Conservation (phyloP, 30 jellyfish, hydroid and myxozoan species). For the Nemopilema nomurai region DNA sequence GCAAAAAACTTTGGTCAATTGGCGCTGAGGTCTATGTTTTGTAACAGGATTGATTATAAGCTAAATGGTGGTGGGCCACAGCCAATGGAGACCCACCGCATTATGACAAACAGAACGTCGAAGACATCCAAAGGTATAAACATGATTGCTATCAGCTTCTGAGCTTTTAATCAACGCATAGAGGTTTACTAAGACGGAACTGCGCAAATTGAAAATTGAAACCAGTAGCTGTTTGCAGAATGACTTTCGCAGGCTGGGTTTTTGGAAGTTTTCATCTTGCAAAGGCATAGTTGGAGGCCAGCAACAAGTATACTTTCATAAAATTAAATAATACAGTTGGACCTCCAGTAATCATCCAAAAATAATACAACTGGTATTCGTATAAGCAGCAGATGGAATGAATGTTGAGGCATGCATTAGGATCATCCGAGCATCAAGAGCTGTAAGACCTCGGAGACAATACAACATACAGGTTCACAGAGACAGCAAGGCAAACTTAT, state of each 20-base stretch:
- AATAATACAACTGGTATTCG: no score
- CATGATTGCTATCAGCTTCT: not conserved
- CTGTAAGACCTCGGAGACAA: no score
- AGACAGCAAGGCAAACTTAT: no score
- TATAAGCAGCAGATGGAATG: no score
- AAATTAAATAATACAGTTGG: no score
- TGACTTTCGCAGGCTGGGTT: not conserved
- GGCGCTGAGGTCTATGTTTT: not conserved
- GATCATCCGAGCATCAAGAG: no score
- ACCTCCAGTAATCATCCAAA: no score
- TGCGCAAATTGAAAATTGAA: slow-evolving; percentile 11
- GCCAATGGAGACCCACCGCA: slow-evolving; percentile 36
- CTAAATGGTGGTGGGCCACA: not conserved
- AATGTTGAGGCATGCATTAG: no score
- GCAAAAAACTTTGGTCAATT: not conserved
- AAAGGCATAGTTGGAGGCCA: no score
- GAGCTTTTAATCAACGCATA: not conserved
- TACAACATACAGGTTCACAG: no score
- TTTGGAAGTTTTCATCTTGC: no score
- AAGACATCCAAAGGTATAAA: not conserved
- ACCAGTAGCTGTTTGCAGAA: not conserved
- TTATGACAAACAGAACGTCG: slow-evolving; percentile 4
- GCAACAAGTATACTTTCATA: no score
- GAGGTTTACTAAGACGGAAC: not conserved
- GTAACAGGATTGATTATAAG: not conserved